These are phyloP conservation scores for Carcharodon carcharias DNA, from an alignment of 2,797 vertebrate species.

Conservation along the genomic window DNA sequence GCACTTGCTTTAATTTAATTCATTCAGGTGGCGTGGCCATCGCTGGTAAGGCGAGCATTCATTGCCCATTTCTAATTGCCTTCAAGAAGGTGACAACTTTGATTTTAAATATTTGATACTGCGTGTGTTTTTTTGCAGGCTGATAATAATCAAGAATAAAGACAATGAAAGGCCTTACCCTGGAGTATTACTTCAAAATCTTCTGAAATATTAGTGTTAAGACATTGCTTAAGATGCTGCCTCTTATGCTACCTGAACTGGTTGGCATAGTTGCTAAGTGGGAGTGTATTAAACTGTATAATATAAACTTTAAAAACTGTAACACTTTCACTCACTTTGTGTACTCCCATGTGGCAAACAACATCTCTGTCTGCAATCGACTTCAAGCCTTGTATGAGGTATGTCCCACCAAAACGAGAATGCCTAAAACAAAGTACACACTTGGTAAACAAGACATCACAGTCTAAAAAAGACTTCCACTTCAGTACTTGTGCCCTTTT, in stretches of 20 bases:
- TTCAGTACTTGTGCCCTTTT: not conserved
- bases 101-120: not conserved
- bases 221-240: not conserved
- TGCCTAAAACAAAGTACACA: constrained; percentile 60
- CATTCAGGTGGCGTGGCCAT: not conserved
- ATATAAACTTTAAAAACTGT: not conserved
- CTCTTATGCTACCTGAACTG: not conserved
- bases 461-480: not conserved
- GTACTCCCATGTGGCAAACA: constrained; percentile 81
- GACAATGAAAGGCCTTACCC: not conserved
- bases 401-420: constrained; percentile 87
- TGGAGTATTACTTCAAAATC: not conserved
- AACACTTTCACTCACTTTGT: constrained; percentile 68
- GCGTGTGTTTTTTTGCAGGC: not conserved
- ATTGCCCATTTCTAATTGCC: not conserved
- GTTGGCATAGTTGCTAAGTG: not conserved
- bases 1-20: not conserved
- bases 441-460: not conserved
- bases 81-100: not conserved
- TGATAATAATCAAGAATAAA: not conserved
- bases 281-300: not conserved
- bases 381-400: constrained; percentile 80
- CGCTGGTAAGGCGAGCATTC: not conserved
- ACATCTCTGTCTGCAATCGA: constrained; percentile 82
- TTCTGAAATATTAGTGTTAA: not conserved